Evolutionary conservation across 2,888 invertebrate species (phyloP).

Genomic region (Subacronicta megacephala): DNA sequence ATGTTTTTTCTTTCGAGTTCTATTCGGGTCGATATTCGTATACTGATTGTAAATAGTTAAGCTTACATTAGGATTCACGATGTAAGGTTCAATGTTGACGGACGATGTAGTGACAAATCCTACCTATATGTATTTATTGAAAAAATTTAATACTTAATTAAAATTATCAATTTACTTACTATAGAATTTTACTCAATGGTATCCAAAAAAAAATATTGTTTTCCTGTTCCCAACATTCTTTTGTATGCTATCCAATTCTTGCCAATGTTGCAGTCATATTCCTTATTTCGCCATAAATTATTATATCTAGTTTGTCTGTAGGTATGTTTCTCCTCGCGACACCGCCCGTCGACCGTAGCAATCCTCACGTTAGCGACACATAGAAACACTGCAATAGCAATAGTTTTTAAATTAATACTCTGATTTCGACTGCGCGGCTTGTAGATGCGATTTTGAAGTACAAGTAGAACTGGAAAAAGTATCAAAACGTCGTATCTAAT

Average conservation of each 20-base stretch:
- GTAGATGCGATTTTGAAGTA: conserved; percentile 56
- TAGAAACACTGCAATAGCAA: conserved; percentile 80
- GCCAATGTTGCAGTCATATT: conserved; percentile 9
- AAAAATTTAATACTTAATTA: no score
- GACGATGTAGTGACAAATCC: conserved; percentile 54
- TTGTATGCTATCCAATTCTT: not conserved
- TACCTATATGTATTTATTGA: not conserved
- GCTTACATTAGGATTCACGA: conserved; percentile 80
- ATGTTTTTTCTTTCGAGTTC: conserved; percentile 87
- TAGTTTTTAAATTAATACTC: conserved; percentile 65
- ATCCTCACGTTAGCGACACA: conserved; percentile 55
- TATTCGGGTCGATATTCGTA: conserved; percentile 86
- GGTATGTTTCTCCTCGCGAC: conserved; percentile 33
- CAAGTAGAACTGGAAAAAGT: not conserved
- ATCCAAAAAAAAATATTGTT: not conserved
- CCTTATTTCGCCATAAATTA: not conserved
- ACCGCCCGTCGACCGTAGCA: conserved; percentile 68
- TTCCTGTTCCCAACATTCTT: not conserved
- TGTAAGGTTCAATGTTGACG: conserved; percentile 57
- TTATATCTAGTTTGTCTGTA: not conserved
- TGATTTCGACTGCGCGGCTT: conserved; percentile 54
- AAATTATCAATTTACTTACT: no score
- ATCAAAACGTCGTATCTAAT: no score
- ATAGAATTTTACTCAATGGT: no score
- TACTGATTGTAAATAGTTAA: conserved; percentile 88